phyloP scores from a whole-genome alignment of 2,797 vertebrate genomes.

The Danio aesculapii region DNA sequence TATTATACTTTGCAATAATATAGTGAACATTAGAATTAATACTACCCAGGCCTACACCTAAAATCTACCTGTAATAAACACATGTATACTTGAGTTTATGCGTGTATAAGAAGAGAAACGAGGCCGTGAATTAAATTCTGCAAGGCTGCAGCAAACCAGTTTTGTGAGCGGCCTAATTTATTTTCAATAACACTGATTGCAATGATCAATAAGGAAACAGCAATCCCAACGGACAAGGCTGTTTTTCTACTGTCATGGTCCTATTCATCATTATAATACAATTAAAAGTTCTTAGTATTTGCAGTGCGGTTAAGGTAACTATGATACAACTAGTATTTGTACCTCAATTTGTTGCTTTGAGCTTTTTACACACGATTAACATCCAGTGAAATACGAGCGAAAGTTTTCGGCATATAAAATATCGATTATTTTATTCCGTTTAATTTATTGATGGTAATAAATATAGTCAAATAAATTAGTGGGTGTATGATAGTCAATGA shows the following conservation, averaged over 20 bases:
- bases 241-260: conserved; percentile 74
- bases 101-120: neutral
- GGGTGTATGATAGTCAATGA: neutral
- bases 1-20: neutral
- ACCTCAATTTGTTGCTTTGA: too few species aligned
- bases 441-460: neutral
- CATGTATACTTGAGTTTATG: neutral
- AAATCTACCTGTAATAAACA: neutral
- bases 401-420: neutral
- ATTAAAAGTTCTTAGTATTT: conserved; percentile 27
- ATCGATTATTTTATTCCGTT: conserved; percentile 1
- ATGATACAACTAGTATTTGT: too few species aligned
- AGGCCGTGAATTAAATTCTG: neutral
- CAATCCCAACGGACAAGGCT: conserved; percentile 78
- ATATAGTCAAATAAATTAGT: conserved; percentile 9
- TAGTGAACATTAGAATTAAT: neutral
- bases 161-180: conserved; percentile 80
- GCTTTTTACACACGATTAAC: neutral
- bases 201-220: conserved; percentile 79
- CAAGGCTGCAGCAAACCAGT: conserved; percentile 64
- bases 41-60: neutral
- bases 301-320: neutral
- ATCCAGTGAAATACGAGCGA: neutral
- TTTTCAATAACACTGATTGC: conserved; percentile 81
- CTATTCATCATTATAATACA: conserved; percentile 69